Percentiles rank a stretch among this genome's conserved stretches.
phyloP scores from a whole-genome alignment of 2,888 invertebrate genomes.

The Sinotaia quadrata region DNA sequence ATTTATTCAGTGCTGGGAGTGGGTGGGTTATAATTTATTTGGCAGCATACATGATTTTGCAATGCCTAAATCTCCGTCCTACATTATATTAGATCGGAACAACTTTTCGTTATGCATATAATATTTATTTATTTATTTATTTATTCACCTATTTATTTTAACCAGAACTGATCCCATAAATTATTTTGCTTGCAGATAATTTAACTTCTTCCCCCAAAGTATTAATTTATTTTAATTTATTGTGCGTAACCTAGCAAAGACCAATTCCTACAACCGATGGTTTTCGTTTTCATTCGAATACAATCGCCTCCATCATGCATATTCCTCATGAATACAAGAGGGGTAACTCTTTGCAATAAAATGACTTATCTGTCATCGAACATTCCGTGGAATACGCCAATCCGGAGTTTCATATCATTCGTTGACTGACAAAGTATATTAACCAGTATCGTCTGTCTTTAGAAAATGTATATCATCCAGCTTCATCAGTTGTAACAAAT shows the following conservation, averaged over 20 bases:
- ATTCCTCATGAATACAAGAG: no score
- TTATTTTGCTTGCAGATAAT: not conserved
- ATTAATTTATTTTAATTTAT: slow-evolving; percentile 3
- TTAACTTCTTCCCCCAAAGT: not conserved
- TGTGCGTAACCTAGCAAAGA: not conserved
- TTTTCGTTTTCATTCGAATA: no score
- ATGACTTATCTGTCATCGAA: no score
- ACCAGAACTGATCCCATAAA: not conserved
- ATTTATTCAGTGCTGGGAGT: not conserved
- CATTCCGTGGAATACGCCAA: no score
- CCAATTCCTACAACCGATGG: not conserved
- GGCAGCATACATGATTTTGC: not conserved
- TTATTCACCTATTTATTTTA: slow-evolving; percentile 17
- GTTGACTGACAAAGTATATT: no score
- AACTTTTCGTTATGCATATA: no score
- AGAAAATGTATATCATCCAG: no score
- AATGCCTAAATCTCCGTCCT: slow-evolving; percentile 13
- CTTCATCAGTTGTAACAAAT: no score
- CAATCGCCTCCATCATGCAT: no score
- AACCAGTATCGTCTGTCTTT: no score
- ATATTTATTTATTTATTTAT: not conserved
- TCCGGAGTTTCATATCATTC: no score
- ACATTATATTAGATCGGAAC: slow-evolving; percentile 1
- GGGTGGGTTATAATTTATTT: slow-evolving; percentile 9
- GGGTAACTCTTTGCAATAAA: no score